Conservation (phyloP, 2,888 invertebrate species). For the Nomada ferruginata region DNA sequence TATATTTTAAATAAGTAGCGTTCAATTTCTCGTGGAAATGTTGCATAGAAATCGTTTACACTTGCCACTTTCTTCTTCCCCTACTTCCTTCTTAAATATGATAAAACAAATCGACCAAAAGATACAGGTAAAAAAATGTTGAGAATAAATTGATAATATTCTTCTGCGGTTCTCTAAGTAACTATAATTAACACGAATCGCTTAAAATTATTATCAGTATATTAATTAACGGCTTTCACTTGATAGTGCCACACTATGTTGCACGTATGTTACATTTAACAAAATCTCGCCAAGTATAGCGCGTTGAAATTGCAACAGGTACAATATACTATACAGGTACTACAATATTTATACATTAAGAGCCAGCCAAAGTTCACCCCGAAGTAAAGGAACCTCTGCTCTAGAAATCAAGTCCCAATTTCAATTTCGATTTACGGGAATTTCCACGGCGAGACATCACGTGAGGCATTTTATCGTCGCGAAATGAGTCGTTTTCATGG, state of each 20-base stretch:
- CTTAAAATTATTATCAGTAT: too few species aligned
- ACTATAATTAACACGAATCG: too few species aligned
- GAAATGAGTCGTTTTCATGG: conserved; percentile 26
- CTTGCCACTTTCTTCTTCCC: neutral
- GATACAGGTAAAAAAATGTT: neutral
- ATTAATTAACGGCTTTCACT: too few species aligned
- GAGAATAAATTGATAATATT: too few species aligned
- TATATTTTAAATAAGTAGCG: neutral
- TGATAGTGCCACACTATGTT: too few species aligned
- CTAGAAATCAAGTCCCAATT: neutral
- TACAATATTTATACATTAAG: too few species aligned
- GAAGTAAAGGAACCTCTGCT: neutral
- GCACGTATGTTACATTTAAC: too few species aligned
- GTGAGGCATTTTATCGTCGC: conserved; percentile 14
- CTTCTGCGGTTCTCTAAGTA: too few species aligned
- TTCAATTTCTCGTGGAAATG: conserved; percentile 9
- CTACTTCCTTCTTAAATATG: conserved; percentile 1
- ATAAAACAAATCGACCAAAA: neutral
- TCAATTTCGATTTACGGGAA: conserved; percentile 27
- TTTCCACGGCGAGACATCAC: neutral
- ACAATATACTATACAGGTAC: too few species aligned
- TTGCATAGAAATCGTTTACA: neutral
- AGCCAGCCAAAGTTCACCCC: too few species aligned
- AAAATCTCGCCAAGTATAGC: too few species aligned
- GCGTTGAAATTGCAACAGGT: too few species aligned